Conservation (phyloP, 53 echinoderm and acorn worm genomes). For the Holothuria scabra region DNA sequence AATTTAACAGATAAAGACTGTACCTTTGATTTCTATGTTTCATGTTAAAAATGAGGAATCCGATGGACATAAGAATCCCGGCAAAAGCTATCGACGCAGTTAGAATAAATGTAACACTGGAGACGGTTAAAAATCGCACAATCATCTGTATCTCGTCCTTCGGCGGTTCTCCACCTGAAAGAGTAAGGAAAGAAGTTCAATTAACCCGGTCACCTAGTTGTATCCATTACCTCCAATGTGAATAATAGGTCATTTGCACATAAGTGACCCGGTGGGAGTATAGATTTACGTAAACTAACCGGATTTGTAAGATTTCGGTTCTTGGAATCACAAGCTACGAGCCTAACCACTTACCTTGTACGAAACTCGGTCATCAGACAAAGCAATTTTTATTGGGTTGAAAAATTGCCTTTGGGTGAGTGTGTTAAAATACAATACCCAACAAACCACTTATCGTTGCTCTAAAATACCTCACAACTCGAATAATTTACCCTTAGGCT, state of each 20-base stretch:
- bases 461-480: too few species aligned
- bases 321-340: too few species aligned
- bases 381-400: too few species aligned
- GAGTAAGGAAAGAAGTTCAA: neutral
- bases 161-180: slow-evolving; percentile 65
- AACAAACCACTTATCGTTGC: too few species aligned
- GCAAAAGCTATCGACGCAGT: slow-evolving; percentile 79
- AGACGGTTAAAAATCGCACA: slow-evolving; percentile 53
- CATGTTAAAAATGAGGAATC: slow-evolving; percentile 96
- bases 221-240: neutral
- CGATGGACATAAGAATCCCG: slow-evolving; percentile 86
- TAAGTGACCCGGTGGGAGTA: neutral
- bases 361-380: too few species aligned
- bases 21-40: slow-evolving; percentile 90
- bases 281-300: neutral
- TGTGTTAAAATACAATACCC: too few species aligned
- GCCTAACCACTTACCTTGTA: too few species aligned
- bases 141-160: slow-evolving; percentile 60
- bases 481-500: too few species aligned
- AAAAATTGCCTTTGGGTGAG: too few species aligned
- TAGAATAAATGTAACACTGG: slow-evolving; percentile 68
- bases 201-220: neutral
- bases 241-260: neutral
- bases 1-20: too few species aligned
- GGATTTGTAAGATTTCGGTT: too few species aligned